phyloP scores from a whole-genome alignment of 2,888 invertebrate genomes.

The Cremastinae sp. region DNA sequence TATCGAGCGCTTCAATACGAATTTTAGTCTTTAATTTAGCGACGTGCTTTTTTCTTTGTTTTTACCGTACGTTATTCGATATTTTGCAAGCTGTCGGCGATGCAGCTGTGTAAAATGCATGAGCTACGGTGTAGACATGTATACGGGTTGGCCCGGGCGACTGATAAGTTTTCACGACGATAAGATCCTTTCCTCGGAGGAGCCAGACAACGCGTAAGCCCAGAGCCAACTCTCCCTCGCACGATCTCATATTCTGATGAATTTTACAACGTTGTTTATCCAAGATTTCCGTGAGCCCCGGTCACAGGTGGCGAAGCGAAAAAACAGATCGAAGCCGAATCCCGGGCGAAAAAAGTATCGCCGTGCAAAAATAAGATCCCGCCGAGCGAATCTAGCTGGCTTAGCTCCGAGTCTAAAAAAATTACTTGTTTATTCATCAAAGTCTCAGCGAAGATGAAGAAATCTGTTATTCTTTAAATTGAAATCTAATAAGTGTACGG shows the following conservation, averaged over 20 bases:
- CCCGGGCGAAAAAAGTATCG: not conserved
- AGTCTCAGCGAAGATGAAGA: no score
- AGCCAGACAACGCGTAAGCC: slow-evolving; percentile 10
- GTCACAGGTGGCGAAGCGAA: slow-evolving; percentile 26
- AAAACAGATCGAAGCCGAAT: slow-evolving; percentile 23
- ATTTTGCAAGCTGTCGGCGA: no score
- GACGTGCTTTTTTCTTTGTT: no score
- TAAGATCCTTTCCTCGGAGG: slow-evolving; percentile 47
- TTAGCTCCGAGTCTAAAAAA: not conserved
- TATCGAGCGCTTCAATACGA: no score
- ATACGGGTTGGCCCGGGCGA: slow-evolving; percentile 65
- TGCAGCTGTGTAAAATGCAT: no score
- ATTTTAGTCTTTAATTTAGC: no score
- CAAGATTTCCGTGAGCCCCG: slow-evolving; percentile 12
- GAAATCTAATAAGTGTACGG: no score
- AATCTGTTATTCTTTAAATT: no score
- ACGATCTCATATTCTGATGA: slow-evolving; percentile 33
- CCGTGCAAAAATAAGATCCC: not conserved
- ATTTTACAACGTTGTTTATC: slow-evolving; percentile 50
- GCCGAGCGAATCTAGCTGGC: no score
- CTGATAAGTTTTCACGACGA: slow-evolving; percentile 63
- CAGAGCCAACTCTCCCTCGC: slow-evolving; percentile 25
- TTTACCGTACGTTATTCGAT: no score
- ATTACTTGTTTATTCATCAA: not conserved
- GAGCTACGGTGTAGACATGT: not conserved